Percentiles rank a stretch among this genome's conserved stretches.
Conservation (phyloP, 30 jellyfish, hydroid and myxozoan species). For the Chrysaora quinquecirrha region DNA sequence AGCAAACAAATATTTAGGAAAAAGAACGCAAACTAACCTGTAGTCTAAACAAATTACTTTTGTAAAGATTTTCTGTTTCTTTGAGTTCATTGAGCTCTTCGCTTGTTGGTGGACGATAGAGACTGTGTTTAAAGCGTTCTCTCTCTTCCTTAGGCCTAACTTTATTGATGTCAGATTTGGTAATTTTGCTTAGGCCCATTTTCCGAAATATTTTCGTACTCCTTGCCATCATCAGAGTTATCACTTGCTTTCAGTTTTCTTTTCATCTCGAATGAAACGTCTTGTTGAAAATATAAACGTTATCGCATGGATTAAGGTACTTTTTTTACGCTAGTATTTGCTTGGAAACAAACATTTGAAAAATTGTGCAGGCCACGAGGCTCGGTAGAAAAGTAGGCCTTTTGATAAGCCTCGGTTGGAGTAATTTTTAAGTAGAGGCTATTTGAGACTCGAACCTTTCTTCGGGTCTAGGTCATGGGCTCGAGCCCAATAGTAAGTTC, state of each 20-base stretch:
- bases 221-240: neutral
- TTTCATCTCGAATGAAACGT: too few species aligned
- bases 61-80: constrained; percentile 86
- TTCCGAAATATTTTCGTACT: neutral
- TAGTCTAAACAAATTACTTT: constrained; percentile 77
- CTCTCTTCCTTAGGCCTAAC: constrained; percentile 70
- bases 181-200: constrained; percentile 2
- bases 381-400: too few species aligned
- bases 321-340: too few species aligned
- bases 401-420: too few species aligned
- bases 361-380: too few species aligned
- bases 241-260: neutral
- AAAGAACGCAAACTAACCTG: constrained; percentile 58
- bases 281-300: too few species aligned
- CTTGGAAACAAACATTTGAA: too few species aligned
- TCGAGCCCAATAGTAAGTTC: too few species aligned
- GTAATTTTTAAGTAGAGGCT: too few species aligned
- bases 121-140: constrained; percentile 55
- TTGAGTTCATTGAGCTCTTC: constrained; percentile 80
- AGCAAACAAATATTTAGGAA: neutral
- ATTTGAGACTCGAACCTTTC: too few species aligned
- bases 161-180: neutral
- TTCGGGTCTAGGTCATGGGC: too few species aligned
- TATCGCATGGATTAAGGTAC: too few species aligned
- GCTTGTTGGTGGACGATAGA: constrained; percentile 92